phyloP scores from a whole-genome alignment of 1,140 invertebrate species.

The Cryptotermes secundus region DNA sequence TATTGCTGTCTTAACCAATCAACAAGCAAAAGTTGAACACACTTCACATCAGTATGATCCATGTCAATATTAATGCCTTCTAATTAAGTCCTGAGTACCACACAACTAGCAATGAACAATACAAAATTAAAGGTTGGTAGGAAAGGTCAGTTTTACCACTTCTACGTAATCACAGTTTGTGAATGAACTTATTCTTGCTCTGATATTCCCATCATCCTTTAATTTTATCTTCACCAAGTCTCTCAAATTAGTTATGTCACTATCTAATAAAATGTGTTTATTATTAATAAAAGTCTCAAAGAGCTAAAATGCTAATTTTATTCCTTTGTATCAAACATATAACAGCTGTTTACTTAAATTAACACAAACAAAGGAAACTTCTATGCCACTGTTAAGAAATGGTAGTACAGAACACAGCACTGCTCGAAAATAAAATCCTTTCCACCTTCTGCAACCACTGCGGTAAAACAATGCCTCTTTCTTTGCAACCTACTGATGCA shows the following conservation, averaged over 20 bases:
- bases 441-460: not conserved
- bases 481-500: not conserved
- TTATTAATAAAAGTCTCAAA: not conserved
- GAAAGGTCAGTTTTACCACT: not conserved
- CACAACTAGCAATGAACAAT: not conserved
- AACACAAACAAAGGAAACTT: constrained; percentile 10
- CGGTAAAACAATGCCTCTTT: not conserved
- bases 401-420: constrained; percentile 11
- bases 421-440: constrained; percentile 4
- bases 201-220: too few relatives aligned
- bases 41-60: not conserved
- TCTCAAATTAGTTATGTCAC: constrained; percentile 12
- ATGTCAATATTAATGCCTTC: not conserved
- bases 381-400: not conserved
- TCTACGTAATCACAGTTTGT: too few relatives aligned
- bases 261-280: constrained; percentile 16
- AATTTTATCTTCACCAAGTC: not conserved
- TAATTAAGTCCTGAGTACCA: not conserved
- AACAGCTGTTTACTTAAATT: constrained; percentile 8
- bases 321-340: constrained; percentile 18
- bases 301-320: constrained; percentile 20
- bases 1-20: not conserved
- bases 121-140: not conserved
- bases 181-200: too few relatives aligned
- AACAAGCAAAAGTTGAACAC: not conserved